Base-by-base conservation (phyloP, 2,888 invertebrate species). In the Torymus aiolomorphi region DNA sequence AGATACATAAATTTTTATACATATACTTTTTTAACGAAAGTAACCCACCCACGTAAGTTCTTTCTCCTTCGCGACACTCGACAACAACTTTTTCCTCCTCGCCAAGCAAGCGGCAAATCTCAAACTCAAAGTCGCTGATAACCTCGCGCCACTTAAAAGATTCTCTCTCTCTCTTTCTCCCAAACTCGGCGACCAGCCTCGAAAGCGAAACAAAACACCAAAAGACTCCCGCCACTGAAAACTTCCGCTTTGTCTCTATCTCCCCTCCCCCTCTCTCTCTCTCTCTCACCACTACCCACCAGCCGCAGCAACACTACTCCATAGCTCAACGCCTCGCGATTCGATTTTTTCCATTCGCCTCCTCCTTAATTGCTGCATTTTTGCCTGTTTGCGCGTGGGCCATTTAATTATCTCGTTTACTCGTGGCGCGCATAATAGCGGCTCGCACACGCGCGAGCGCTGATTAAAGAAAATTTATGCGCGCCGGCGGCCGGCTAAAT, bases 381-480 rank as follows among this genome's bases (percentile, higher is more conserved):
- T 72, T 70, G 57, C 63, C 59, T 67, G 51, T 77, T 71, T 63
- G 70, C 42, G 42, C 42, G 31, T 59, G 42, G 61, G 13, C 31
- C 80, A 65, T 80, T 80, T 80, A 71, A 80, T 80, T 80, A 71
- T 66, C 71, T 59, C 67, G 18, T 69, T 65, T 67, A 57, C 77
- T 49, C 52, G 13, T 18, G 54, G 20, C 1, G 42, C 42, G 42
- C 42, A 42, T 8, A 42, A 42, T 42, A 42, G 42, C 42, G 8
- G 42, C 42, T 42, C 42, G 42, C 42, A 42, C 18, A 18, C 13
- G 57, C 70, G 20, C 20, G 20, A 20, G 20, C 20, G 71, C 80
- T 80, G 76, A 76, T 80, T 80, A 76, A 76, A 62, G 80, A 67
- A 76, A 76, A 80, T 76, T 80, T 76, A 80, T 76, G 80, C 80